Conservation (phyloP, 2,113 vertebrate genomes). For the Aldabrachelys gigantea region DNA sequence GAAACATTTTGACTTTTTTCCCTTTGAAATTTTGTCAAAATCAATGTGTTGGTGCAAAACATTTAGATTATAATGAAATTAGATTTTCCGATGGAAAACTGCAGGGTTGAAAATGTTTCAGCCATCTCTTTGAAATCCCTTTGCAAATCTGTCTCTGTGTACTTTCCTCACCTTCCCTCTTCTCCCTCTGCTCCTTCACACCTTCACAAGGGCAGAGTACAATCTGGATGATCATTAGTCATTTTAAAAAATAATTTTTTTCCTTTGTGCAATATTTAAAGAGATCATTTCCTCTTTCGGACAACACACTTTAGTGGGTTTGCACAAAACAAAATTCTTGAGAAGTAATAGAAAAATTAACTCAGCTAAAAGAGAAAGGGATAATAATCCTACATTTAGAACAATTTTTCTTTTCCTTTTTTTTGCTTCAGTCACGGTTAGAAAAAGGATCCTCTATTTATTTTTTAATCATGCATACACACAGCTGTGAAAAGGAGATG, state of each 20-base stretch:
- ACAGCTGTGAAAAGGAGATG: conserved; percentile 23
- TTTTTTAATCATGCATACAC: conserved; percentile 43
- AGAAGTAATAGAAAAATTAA: neutral
- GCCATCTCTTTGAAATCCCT: conserved; percentile 1
- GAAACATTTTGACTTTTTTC: neutral
- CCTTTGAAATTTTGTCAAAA: conserved; percentile 4
- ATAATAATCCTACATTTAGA: neutral
- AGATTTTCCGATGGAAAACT: conserved; percentile 45
- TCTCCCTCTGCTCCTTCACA: neutral
- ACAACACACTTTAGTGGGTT: neutral
- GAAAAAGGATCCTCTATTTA: conserved; percentile 18
- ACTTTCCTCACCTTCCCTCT: neutral
- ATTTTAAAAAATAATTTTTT: neutral
- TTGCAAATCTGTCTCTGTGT: neutral
- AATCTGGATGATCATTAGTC: neutral
- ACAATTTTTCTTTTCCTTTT: neutral
- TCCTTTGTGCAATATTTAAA: neutral
- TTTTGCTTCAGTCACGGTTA: neutral
- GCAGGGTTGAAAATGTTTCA: conserved; percentile 25
- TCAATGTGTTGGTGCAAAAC: neutral
- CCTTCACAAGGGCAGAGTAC: neutral
- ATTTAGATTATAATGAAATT: conserved; percentile 16
- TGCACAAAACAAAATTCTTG: neutral
- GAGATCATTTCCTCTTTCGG: neutral
- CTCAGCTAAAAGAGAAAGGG: neutral